Conservation (phyloP, 2,797 vertebrate genomes). For the Dallia pectoralis region DNA sequence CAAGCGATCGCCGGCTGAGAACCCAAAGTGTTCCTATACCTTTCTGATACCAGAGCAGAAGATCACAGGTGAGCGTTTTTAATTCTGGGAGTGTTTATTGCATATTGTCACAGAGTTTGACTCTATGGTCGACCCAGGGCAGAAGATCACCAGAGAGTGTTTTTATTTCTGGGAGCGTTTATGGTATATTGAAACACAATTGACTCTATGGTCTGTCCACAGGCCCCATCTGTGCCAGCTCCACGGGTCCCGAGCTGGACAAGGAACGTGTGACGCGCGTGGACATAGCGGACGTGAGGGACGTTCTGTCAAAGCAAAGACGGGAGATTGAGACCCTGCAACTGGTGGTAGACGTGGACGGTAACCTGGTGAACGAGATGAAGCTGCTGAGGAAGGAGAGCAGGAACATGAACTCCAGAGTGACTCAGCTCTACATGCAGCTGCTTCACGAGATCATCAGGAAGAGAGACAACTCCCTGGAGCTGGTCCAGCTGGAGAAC, state of each 20-base stretch:
- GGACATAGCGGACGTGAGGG: constrained; percentile 93
- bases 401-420: constrained; percentile 98
- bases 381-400: constrained; percentile 97
- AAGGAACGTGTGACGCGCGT: constrained; percentile 92
- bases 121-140: constrained; percentile 65
- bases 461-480: constrained; percentile 95
- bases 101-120: background rate
- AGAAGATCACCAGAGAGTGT: constrained; percentile 83
- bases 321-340: constrained; percentile 93
- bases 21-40: constrained; percentile 91
- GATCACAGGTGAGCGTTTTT: constrained; percentile 76
- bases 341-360: constrained; percentile 93
- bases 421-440: constrained; percentile 99
- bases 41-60: constrained; percentile 94
- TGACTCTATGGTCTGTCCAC: constrained; percentile 30
- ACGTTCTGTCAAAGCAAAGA: constrained; percentile 90
- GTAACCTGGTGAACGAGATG: constrained; percentile 96
- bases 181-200: background rate
- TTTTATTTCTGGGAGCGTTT: background rate
- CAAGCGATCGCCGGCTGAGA: constrained; percentile 64
- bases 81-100: background rate
- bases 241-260: constrained; percentile 80
- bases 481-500: constrained; percentile 95
- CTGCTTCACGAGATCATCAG: constrained; percentile 98
- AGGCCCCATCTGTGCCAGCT: constrained; percentile 94